These are phyloP conservation scores for Xenopus laevis DNA, from an alignment of 2,113 vertebrate species.

Conservation along the genomic window DNA sequence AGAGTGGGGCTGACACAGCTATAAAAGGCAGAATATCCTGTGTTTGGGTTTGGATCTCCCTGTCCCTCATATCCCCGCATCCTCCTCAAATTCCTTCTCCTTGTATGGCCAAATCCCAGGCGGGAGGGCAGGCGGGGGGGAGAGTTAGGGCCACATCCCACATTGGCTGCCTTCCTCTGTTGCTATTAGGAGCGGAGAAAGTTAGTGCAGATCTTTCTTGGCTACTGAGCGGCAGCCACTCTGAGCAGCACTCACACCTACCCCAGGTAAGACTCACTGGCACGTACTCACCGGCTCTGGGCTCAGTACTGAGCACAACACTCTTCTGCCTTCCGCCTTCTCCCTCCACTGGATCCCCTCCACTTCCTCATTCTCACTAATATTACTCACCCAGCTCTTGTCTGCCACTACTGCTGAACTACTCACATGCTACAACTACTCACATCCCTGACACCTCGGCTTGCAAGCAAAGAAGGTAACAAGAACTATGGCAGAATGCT, in stretches of 20 bases:
- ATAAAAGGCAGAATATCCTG: slow-evolving; percentile 41
- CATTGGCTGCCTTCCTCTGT: slow-evolving; percentile 19
- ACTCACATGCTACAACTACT: too few relatives aligned
- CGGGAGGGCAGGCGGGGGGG: slow-evolving; percentile 55
- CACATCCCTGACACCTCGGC: too few relatives aligned
- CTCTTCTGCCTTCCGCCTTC: background rate
- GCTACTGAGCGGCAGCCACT: slow-evolving; percentile 9
- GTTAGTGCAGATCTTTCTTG: slow-evolving; percentile 18
- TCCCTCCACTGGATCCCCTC: background rate
- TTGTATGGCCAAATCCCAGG: slow-evolving; percentile 75
- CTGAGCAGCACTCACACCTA: background rate
- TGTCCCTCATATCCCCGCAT: slow-evolving; percentile 49
- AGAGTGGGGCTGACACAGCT: slow-evolving; percentile 13
- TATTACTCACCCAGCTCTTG: too few relatives aligned
- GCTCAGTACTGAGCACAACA: background rate
- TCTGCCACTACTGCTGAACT: too few relatives aligned
- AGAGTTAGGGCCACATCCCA: slow-evolving; percentile 42
- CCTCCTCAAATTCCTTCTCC: slow-evolving; percentile 73
- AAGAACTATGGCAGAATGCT: too few relatives aligned
- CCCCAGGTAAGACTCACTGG: slow-evolving; percentile 22
- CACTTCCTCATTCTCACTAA: background rate
- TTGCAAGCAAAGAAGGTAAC: too few relatives aligned
- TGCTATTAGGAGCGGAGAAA: slow-evolving; percentile 31
- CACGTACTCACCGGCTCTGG: background rate
- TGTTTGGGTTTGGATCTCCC: slow-evolving; percentile 57